These are phyloP conservation scores for Donacobius atricapilla DNA, from an alignment of 2,113 vertebrate species.

Conservation along the genomic window DNA sequence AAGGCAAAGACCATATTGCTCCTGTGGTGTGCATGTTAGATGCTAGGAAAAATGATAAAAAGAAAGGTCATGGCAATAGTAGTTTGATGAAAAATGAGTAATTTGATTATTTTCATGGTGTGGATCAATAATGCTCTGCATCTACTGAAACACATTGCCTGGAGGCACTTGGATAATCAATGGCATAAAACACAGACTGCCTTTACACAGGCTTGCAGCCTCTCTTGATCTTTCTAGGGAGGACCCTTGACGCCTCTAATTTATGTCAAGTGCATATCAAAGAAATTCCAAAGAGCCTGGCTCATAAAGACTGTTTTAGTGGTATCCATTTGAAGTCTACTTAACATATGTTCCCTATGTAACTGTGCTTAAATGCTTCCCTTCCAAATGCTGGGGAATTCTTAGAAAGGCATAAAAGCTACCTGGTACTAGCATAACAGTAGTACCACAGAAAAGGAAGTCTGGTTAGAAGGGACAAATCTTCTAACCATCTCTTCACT, in stretches of 20 bases:
- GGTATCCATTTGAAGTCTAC: conserved; percentile 73
- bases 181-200: conserved; percentile 75
- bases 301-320: conserved; percentile 74
- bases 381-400: not conserved
- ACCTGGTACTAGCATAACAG: not conserved
- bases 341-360: conserved; percentile 59
- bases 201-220: conserved; percentile 66
- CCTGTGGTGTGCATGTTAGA: conserved; percentile 31
- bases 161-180: conserved; percentile 81
- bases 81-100: conserved; percentile 82
- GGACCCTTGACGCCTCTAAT: conserved; percentile 82
- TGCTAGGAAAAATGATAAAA: conserved; percentile 26
- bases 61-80: conserved; percentile 63
- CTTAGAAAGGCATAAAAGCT: not conserved
- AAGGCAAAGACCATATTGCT: conserved; percentile 35
- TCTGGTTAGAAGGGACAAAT: not conserved
- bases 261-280: conserved; percentile 87
- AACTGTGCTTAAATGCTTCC: not conserved
- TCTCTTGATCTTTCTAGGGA: conserved; percentile 81
- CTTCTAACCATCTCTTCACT: not conserved
- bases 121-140: conserved; percentile 84
- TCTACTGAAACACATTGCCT: conserved; percentile 70
- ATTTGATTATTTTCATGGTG: conserved; percentile 84
- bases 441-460: not conserved
- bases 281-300: conserved; percentile 82